These are phyloP conservation scores for Pseudopipra pipra DNA, from an alignment of 2,113 vertebrate genomes.

Conservation along the genomic window DNA sequence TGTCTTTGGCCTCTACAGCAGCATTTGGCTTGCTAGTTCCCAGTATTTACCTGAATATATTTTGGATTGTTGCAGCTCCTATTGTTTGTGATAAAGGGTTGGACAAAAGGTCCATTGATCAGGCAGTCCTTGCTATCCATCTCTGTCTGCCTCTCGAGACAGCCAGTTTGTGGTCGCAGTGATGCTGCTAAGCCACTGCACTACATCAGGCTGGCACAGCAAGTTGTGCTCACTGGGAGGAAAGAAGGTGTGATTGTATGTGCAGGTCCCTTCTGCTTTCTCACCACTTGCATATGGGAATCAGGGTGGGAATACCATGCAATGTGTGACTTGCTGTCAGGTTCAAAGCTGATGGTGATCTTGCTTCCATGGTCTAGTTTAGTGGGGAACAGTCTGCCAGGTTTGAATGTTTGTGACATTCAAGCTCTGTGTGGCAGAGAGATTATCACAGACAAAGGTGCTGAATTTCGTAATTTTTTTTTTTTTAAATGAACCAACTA, in stretches of 20 bases:
- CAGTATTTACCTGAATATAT: neutral
- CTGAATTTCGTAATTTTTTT: neutral
- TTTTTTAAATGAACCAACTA: neutral
- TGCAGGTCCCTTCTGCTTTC: neutral
- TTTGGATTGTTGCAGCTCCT: neutral
- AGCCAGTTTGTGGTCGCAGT: neutral
- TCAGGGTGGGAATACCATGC: accelerated
- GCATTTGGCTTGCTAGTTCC: neutral
- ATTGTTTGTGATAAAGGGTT: slow-evolving; percentile 11
- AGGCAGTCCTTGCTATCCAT: neutral
- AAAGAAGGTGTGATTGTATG: neutral
- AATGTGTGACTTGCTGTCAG: accelerated
- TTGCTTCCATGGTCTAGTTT: neutral
- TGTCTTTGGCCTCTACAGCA: neutral
- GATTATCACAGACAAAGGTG: neutral
- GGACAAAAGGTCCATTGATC: slow-evolving; percentile 49
- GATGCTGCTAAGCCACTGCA: neutral
- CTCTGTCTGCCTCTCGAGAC: neutral
- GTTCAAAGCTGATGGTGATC: neutral
- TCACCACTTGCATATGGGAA: accelerated
- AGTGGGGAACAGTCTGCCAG: neutral
- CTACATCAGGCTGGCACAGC: neutral
- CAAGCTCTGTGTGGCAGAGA: neutral
- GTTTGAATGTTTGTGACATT: accelerated
- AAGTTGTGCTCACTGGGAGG: accelerated